Evolutionary conservation across 2,113 vertebrate species (phyloP).

Genomic region (Macaca mulatta): DNA sequence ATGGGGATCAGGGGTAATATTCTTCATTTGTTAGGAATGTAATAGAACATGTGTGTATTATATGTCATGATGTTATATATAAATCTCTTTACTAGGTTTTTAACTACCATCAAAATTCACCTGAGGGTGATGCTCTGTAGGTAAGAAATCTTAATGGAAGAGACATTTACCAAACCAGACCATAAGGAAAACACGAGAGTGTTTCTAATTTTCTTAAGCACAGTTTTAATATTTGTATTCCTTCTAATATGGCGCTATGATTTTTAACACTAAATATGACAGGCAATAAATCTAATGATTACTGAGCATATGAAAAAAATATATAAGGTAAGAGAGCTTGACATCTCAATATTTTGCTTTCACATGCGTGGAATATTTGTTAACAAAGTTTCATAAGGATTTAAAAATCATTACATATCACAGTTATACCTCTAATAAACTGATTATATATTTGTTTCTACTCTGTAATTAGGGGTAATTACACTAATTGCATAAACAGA

Average conservation of each 20-base stretch:
- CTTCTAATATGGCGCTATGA: slow-evolving; percentile 59
- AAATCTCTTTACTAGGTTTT: slow-evolving; percentile 61
- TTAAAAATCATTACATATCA: slow-evolving; percentile 77
- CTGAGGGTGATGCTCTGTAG: slow-evolving; percentile 29
- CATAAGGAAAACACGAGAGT: slow-evolving; percentile 55
- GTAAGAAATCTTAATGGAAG: slow-evolving; percentile 67
- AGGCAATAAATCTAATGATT: slow-evolving; percentile 74
- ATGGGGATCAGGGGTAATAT: not conserved
- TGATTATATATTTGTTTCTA: slow-evolving; percentile 82
- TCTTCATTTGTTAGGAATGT: slow-evolving; percentile 51
- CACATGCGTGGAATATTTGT: slow-evolving; percentile 77
- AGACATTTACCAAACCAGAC: slow-evolving; percentile 63
- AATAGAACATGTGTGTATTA: slow-evolving; percentile 24
- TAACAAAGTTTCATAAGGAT: slow-evolving; percentile 81
- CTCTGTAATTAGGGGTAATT: slow-evolving; percentile 83
- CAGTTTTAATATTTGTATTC: slow-evolving; percentile 59
- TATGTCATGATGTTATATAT: slow-evolving; percentile 27
- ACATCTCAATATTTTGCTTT: slow-evolving; percentile 79
- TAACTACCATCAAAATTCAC: slow-evolving; percentile 70
- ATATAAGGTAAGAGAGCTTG: slow-evolving; percentile 63
- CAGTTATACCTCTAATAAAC: slow-evolving; percentile 83
- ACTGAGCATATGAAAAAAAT: slow-evolving; percentile 61
- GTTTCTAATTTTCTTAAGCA: slow-evolving; percentile 69
- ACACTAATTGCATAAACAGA: slow-evolving; percentile 81
- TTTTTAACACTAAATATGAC: slow-evolving; percentile 76